These are phyloP conservation scores for Drosophila formosana DNA, from an alignment of 2,888 invertebrate genomes.

Conservation along the genomic window DNA sequence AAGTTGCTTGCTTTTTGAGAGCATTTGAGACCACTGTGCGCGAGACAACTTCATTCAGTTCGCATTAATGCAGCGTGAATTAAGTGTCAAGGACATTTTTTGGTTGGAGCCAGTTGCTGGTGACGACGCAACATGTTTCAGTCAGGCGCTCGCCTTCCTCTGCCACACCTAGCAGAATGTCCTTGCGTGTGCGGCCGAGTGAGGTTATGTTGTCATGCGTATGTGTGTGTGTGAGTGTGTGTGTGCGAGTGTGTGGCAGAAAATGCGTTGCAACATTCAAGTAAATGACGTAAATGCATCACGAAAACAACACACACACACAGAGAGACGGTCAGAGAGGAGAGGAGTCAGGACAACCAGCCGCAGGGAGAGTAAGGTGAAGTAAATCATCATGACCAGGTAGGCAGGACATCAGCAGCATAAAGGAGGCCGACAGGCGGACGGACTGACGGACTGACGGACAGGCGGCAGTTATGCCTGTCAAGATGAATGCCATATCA, in stretches of 20 bases:
- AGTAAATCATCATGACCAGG: slow-evolving; percentile 58
- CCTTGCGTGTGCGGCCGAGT: slow-evolving; percentile 55
- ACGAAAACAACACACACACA: slow-evolving; percentile 52
- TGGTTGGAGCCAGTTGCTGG: slow-evolving; percentile 66
- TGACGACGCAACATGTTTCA: slow-evolving; percentile 76
- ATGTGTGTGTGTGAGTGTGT: slow-evolving; percentile 22
- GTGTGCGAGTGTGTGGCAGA: slow-evolving; percentile 45
- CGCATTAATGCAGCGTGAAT: slow-evolving; percentile 81
- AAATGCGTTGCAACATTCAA: slow-evolving; percentile 81
- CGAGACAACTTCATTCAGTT: slow-evolving; percentile 74
- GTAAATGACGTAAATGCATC: slow-evolving; percentile 80
- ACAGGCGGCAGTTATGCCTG: slow-evolving; percentile 78
- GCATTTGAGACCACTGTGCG: slow-evolving; percentile 55
- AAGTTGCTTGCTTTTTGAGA: too few species aligned
- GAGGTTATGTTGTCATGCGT: slow-evolving; percentile 48
- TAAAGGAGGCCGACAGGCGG: slow-evolving; percentile 13
- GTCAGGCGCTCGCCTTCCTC: too few species aligned
- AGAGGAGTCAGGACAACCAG: slow-evolving; percentile 1
- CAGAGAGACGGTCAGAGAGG: slow-evolving; percentile 21
- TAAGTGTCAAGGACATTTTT: slow-evolving; percentile 82
- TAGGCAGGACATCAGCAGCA: slow-evolving; percentile 7
- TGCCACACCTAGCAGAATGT: slow-evolving; percentile 15
- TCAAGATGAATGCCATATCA: slow-evolving; percentile 83
- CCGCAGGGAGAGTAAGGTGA: slow-evolving; percentile 22
- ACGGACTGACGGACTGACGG: slow-evolving; percentile 10